These are phyloP conservation scores for Lepidochrysops patricia DNA, from an alignment of 2,888 invertebrate species.

Conservation along the genomic window DNA sequence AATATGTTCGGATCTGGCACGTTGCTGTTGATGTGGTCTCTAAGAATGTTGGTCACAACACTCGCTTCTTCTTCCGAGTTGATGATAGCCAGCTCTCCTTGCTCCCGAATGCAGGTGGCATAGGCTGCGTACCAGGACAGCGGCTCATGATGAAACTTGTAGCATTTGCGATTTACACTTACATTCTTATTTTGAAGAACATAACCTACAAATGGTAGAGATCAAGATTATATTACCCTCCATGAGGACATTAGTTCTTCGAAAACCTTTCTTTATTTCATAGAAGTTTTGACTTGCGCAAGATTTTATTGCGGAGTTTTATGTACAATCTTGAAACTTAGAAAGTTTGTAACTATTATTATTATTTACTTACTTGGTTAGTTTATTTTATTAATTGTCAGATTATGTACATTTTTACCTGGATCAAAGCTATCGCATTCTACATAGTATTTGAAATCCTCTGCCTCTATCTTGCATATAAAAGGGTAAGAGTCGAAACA, in stretches of 20 bases:
- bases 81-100: slow-evolving; percentile 38
- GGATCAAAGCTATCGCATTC: slow-evolving; percentile 36
- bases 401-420: no score
- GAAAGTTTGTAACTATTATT: no score
- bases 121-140: slow-evolving; percentile 44
- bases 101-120: slow-evolving; percentile 36
- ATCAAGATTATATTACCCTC: no score
- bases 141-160: slow-evolving; percentile 41
- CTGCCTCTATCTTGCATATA: slow-evolving; percentile 39
- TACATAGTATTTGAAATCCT: slow-evolving; percentile 34
- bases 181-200: slow-evolving; percentile 24
- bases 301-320: no score
- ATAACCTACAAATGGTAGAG: slow-evolving; percentile 38
- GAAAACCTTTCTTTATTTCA: no score
- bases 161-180: slow-evolving; percentile 34
- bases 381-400: no score
- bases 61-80: slow-evolving; percentile 41
- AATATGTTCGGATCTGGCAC: slow-evolving; percentile 40
- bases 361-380: no score
- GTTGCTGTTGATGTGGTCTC: slow-evolving; percentile 34
- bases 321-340: no score
- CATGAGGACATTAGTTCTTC: no score
- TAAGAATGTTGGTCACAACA: slow-evolving; percentile 35
- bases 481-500: slow-evolving; percentile 39
- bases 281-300: no score